Conservation (phyloP, 2,797 vertebrate genomes). For the Triplophysa bombifrons region DNA sequence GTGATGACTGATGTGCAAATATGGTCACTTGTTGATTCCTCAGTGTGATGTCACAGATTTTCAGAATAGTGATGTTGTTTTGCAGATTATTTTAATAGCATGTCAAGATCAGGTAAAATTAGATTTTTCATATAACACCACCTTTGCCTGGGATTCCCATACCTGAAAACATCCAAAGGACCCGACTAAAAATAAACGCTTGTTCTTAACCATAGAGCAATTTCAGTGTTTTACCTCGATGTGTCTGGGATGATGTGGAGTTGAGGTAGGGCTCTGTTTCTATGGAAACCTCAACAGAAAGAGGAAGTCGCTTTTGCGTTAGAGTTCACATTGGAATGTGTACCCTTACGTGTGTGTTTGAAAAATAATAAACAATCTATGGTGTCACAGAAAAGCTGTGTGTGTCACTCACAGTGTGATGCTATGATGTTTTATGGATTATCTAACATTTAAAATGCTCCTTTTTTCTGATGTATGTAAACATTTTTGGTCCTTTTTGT, state of each 20-base stretch:
- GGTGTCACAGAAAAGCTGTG: neutral
- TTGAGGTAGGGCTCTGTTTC: slow-evolving; percentile 77
- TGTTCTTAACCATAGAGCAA: slow-evolving; percentile 1
- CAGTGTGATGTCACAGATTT: neutral
- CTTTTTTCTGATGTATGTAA: neutral
- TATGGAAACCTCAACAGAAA: slow-evolving; percentile 75
- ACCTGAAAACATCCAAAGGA: neutral
- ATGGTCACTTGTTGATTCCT: neutral
- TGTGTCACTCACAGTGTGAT: neutral
- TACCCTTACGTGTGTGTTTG: slow-evolving; percentile 38
- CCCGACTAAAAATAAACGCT: neutral
- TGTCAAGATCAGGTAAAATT: too few species aligned
- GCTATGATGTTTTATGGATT: neutral
- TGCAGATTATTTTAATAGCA: neutral
- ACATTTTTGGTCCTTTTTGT: too few species aligned
- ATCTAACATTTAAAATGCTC: neutral
- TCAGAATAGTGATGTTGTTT: neutral
- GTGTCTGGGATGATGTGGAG: slow-evolving; percentile 65
- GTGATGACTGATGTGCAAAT: neutral
- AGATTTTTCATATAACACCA: neutral
- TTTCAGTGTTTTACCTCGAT: slow-evolving; percentile 45
- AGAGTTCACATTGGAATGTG: slow-evolving; percentile 65
- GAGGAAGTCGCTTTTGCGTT: slow-evolving; percentile 69
- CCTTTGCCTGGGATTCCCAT: neutral
- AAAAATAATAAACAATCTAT: neutral